Conservation (phyloP, 1,140 invertebrate species). For the Portunus trituberculatus region DNA sequence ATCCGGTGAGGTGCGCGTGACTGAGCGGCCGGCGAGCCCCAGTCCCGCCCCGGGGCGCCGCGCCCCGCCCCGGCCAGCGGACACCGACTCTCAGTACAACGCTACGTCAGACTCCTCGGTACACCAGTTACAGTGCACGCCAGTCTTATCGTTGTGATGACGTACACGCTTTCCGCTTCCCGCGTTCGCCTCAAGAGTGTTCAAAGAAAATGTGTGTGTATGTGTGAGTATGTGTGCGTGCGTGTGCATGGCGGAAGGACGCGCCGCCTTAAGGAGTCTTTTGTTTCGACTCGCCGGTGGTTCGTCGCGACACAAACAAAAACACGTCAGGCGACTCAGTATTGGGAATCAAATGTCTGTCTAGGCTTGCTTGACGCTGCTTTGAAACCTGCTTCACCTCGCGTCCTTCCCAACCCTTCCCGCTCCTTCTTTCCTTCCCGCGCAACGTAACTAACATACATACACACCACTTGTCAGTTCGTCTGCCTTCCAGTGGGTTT, state of each 20-base stretch:
- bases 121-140: slow-evolving; percentile 57
- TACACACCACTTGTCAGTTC: not conserved
- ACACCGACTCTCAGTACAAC: slow-evolving; percentile 27
- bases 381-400: slow-evolving; percentile 40
- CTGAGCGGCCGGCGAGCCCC: slow-evolving; percentile 13
- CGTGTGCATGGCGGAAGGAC: not conserved
- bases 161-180: not conserved
- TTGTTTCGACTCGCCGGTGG: not conserved
- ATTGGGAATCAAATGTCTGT: slow-evolving; percentile 60
- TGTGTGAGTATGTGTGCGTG: not conserved
- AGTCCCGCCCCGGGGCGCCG: not conserved
- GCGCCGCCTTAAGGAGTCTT: not conserved
- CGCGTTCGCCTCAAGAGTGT: not conserved
- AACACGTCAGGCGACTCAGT: slow-evolving; percentile 37
- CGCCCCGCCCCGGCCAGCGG: not conserved
- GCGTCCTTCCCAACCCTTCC: not conserved
- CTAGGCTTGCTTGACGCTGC: slow-evolving; percentile 48
- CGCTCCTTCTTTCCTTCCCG: not conserved
- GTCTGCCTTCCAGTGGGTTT: not conserved
- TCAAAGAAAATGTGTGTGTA: not conserved
- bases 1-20: not conserved
- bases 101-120: not conserved
- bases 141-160: slow-evolving; percentile 7
- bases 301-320: not conserved
- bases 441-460: not conserved